phyloP scores from a whole-genome alignment of 2,888 invertebrate genomes.

The Villa cingulata region DNA sequence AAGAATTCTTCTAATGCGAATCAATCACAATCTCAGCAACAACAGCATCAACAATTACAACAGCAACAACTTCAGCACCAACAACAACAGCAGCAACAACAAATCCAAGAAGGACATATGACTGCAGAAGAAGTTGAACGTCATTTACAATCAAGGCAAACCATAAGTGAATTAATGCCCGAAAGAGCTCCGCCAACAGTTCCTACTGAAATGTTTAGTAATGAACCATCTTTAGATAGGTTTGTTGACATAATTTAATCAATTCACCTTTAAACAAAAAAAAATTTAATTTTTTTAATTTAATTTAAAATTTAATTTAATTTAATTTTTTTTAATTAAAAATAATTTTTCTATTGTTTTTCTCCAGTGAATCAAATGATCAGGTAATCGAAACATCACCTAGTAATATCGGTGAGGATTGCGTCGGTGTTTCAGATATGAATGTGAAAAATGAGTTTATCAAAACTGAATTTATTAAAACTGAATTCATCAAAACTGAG shows the following conservation, averaged over 20 bases:
- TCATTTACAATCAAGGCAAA: conserved; percentile 72
- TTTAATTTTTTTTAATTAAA: not conserved
- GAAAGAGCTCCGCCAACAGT: conserved; percentile 81
- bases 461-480: no score
- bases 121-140: conserved; percentile 84
- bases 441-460: conserved; percentile 14
- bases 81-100: conserved; percentile 36
- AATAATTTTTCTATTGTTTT: not conserved
- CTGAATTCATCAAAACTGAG: not conserved
- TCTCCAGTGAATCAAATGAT: conserved; percentile 65
- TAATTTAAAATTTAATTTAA: not conserved
- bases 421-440: conserved; percentile 52
- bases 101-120: no score
- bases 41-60: not conserved
- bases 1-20: conserved; percentile 9
- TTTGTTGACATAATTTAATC: conserved; percentile 25
- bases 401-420: conserved; percentile 67
- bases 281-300: not conserved
- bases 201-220: conserved; percentile 89
- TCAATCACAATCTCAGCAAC: not conserved
- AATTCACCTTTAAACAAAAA: not conserved
- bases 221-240: conserved; percentile 81
- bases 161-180: conserved; percentile 58
- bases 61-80: conserved; percentile 17
- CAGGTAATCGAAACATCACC: conserved; percentile 66